phyloP scores from a whole-genome alignment of 2,797 vertebrate genomes.

The Scarus forsteni region DNA sequence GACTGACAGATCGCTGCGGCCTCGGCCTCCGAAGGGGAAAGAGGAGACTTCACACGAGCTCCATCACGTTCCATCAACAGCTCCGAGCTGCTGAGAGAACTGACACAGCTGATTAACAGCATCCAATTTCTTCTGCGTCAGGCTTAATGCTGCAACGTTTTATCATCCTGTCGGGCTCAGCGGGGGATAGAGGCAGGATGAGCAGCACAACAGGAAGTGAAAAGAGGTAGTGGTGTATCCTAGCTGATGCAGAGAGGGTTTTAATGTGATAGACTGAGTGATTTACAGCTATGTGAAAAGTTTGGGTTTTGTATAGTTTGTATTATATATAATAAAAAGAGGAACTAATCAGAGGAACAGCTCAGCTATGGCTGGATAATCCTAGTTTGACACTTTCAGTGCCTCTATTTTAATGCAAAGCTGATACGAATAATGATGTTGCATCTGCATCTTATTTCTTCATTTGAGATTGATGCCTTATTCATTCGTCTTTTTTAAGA shows the following conservation, averaged over 20 bases:
- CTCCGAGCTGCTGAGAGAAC: conserved; percentile 11
- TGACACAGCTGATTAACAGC: conserved; percentile 54
- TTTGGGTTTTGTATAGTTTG: conserved; percentile 5
- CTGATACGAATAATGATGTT: background rate
- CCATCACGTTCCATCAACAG: conserved; percentile 22
- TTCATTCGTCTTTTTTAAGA: conserved; percentile 1
- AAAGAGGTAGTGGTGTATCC: conserved; percentile 53
- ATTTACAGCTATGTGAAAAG: conserved; percentile 12
- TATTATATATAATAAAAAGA: background rate
- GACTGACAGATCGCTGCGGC: conserved; percentile 50
- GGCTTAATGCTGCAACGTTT: conserved; percentile 54
- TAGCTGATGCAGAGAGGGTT: conserved; percentile 34
- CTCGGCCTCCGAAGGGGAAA: background rate
- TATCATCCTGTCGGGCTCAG: conserved; percentile 41
- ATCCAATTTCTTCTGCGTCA: conserved; percentile 30
- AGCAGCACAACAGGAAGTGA: conserved; percentile 35
- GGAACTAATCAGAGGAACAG: conserved; percentile 7
- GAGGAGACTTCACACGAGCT: conserved; percentile 1
- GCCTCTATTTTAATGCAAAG: background rate
- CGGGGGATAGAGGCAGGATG: conserved; percentile 16
- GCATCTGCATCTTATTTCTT: no score
- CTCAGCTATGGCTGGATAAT: background rate
- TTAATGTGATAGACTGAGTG: conserved; percentile 22
- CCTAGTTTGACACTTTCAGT: conserved; percentile 3
- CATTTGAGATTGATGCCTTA: no score